Conservation (phyloP, 2,888 invertebrate species). For the Drosophila tanythrix region DNA sequence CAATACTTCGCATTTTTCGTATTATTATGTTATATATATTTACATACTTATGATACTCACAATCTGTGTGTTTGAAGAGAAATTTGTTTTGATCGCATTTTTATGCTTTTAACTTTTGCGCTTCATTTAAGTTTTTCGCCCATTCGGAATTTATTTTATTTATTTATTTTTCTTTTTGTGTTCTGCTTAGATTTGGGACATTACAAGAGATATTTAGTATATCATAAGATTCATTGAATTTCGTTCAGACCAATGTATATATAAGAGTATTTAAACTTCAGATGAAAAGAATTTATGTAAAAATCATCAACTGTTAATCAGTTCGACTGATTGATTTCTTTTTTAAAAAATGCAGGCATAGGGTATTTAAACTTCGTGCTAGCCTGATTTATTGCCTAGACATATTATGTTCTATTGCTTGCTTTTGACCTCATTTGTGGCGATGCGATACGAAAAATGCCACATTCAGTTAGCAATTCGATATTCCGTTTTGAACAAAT, state of each 20-base stretch:
- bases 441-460: conserved; percentile 53
- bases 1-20: conserved; percentile 1
- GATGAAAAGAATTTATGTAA: too few relatives aligned
- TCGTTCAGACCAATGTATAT: not conserved
- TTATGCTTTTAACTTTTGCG: not conserved
- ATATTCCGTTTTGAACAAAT: conserved; percentile 62
- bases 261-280: not conserved
- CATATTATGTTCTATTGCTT: conserved; percentile 15
- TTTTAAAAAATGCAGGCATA: not conserved
- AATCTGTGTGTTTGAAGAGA: conserved; percentile 7
- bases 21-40: not conserved
- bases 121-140: not conserved
- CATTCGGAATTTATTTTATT: not conserved
- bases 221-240: too few relatives aligned
- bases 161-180: not conserved
- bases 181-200: not conserved
- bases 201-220: too few relatives aligned
- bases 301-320: not conserved
- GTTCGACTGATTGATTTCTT: not conserved
- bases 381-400: not conserved
- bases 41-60: not conserved
- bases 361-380: conserved; percentile 3
- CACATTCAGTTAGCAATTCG: conserved; percentile 63
- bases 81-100: conserved; percentile 9
- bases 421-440: conserved; percentile 67